phyloP scores from a whole-genome alignment of 2,113 vertebrate genomes.

The Pao palembangensis region DNA sequence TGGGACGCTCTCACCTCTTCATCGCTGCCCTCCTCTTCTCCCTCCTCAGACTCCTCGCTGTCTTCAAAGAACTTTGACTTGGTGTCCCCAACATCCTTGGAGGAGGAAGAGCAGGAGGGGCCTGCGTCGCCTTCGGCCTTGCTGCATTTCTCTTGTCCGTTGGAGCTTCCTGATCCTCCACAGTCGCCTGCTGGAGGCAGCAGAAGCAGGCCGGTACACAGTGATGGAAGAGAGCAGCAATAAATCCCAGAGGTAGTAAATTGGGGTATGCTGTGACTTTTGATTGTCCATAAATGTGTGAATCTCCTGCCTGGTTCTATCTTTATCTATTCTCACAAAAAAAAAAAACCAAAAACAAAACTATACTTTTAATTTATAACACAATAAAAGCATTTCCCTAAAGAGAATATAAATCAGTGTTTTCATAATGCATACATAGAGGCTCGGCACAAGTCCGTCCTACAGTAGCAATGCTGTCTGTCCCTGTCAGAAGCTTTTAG shows the following conservation, averaged over 20 bases:
- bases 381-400: too few species aligned
- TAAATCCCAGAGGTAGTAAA: too few species aligned
- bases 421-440: too few species aligned
- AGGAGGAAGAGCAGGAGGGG: conserved; percentile 92
- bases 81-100: conserved; percentile 79
- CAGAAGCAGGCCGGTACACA: neutral
- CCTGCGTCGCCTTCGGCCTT: conserved; percentile 86
- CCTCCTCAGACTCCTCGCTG: conserved; percentile 95
- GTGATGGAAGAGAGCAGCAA: neutral
- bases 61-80: conserved; percentile 98
- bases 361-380: too few species aligned
- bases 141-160: conserved; percentile 65
- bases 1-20: conserved; percentile 71
- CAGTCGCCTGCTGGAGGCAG: conserved; percentile 51
- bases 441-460: too few species aligned
- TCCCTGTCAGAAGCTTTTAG: neutral
- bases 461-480: too few species aligned
- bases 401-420: too few species aligned
- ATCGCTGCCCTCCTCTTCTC: conserved; percentile 75
- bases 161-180: conserved; percentile 63
- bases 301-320: too few species aligned
- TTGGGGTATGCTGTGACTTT: too few species aligned
- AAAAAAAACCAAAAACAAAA: too few species aligned
- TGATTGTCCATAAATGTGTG: too few species aligned
- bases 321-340: too few species aligned